Percentiles rank a stretch among this genome's conserved stretches.
phyloP scores from a whole-genome alignment of 1,140 invertebrate genomes.

The Hylyphantes graminicola region DNA sequence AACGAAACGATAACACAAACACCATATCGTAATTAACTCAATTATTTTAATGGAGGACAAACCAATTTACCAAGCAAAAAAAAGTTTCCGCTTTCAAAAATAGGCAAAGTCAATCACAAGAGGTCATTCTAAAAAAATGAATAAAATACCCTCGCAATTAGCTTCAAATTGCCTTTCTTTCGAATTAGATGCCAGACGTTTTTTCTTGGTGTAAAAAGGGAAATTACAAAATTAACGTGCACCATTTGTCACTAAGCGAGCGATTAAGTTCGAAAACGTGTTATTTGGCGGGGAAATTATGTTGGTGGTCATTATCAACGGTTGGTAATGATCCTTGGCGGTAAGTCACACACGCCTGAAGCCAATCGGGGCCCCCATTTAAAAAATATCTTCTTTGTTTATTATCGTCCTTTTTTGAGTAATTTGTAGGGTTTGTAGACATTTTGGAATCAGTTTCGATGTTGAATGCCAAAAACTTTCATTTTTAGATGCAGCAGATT shows the following conservation, averaged over 20 bases:
- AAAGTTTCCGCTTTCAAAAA: too few relatives aligned
- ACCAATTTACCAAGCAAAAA: too few relatives aligned
- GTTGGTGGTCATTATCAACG: slow-evolving; percentile 15
- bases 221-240: slow-evolving; percentile 39
- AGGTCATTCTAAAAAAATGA: not conserved
- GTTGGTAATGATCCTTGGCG: slow-evolving; percentile 33
- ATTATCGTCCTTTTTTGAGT: not conserved
- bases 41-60: too few relatives aligned
- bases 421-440: too few relatives aligned
- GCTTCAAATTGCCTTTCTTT: slow-evolving; percentile 20
- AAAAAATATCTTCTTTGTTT: not conserved
- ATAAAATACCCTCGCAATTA: slow-evolving; percentile 22
- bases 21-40: too few relatives aligned
- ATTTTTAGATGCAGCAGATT: too few relatives aligned
- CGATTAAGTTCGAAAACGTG: slow-evolving; percentile 27
- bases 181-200: slow-evolving; percentile 7
- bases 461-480: too few relatives aligned
- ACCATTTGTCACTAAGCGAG: slow-evolving; percentile 40
- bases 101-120: too few relatives aligned
- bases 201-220: slow-evolving; percentile 7
- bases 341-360: slow-evolving; percentile 16
- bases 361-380: not conserved
- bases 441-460: too few relatives aligned
- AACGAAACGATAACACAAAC: too few relatives aligned
- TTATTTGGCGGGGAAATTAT: slow-evolving; percentile 12